phyloP scores from a whole-genome alignment of 1,140 invertebrate genomes.

The Aphis gossypii region DNA sequence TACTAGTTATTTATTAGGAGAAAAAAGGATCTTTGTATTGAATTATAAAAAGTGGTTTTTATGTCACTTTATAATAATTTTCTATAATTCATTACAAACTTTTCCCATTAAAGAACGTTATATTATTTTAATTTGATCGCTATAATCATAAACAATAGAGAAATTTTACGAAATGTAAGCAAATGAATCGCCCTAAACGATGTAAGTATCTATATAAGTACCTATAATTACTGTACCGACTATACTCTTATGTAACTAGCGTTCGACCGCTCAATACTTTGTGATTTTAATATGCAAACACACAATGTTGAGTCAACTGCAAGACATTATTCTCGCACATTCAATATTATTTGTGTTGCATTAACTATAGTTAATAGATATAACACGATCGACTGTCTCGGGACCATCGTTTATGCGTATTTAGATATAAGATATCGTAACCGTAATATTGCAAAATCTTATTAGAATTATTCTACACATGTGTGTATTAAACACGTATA shows the following conservation, averaged over 20 bases:
- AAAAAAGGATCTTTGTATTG: background rate
- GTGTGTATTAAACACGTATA: background rate
- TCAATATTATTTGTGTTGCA: background rate
- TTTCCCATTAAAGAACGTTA: background rate
- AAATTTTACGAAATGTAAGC: background rate
- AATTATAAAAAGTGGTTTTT: background rate
- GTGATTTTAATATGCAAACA: background rate
- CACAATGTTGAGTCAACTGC: background rate
- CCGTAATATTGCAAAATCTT: background rate
- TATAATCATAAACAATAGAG: background rate
- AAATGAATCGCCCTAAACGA: background rate
- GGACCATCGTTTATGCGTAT: background rate
- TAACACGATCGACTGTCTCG: background rate
- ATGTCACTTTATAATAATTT: background rate
- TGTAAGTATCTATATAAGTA: background rate
- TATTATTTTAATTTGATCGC: background rate
- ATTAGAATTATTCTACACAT: background rate
- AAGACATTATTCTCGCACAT: background rate
- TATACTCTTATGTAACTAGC: background rate
- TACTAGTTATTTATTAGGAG: background rate
- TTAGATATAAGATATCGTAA: background rate
- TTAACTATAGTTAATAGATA: background rate
- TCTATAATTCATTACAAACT: background rate
- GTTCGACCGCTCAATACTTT: background rate
- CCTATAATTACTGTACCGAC: background rate